These are phyloP conservation scores for Laticauda colubrina DNA, from an alignment of 2,113 vertebrate species.

Conservation along the genomic window DNA sequence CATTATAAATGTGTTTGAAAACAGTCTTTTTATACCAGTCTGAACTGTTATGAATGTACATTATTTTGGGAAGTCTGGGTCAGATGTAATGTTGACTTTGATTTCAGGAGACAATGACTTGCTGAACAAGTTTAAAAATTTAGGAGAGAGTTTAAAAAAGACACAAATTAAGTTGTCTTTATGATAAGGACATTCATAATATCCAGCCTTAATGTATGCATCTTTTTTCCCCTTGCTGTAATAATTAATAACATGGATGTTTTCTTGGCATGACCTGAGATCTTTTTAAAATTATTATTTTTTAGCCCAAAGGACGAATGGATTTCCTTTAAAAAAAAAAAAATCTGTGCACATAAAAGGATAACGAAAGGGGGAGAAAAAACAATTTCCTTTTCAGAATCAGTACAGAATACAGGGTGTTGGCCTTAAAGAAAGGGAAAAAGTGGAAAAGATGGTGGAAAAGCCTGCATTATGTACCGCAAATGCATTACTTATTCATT, in stretches of 20 bases:
- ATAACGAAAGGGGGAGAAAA: not conserved
- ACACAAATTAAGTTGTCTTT: not conserved
- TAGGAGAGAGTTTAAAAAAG: not conserved
- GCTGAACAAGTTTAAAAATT: not conserved
- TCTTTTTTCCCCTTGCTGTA: not conserved
- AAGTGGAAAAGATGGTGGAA: not conserved
- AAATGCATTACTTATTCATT: slow-evolving; percentile 9
- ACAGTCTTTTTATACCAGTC: not conserved
- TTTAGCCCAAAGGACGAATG: not conserved
- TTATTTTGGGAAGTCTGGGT: not conserved
- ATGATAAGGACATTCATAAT: not conserved
- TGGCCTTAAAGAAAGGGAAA: not conserved
- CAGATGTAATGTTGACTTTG: not conserved
- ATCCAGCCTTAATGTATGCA: not conserved
- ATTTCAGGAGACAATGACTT: not conserved
- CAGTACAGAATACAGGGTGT: not conserved
- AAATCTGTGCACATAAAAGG: not conserved
- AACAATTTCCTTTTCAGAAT: not conserved
- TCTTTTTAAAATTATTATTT: not conserved
- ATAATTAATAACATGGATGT: not conserved
- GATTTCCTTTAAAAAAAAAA: not conserved
- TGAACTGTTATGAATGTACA: not conserved
- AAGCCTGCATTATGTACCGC: not conserved
- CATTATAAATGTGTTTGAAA: not conserved
- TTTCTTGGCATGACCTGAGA: not conserved